A percentile compares a stretch with the other conserved stretches of the same genome.
Conservation (phyloP, 1,140 invertebrate genomes). For the Capitella teleta region DNA sequence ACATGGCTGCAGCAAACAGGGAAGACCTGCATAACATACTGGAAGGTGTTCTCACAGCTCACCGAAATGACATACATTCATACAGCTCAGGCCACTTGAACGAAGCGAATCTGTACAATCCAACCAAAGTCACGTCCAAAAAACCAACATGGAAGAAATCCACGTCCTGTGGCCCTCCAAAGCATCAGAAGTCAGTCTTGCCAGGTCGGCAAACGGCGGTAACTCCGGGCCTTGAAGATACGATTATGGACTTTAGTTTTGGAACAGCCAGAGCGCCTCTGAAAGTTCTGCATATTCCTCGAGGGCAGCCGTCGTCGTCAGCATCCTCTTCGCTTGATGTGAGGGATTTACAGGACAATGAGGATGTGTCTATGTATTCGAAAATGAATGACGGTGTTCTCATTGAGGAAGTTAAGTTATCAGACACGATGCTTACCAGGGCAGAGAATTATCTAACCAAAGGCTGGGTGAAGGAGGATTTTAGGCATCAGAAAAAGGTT, state of each 20-base stretch:
- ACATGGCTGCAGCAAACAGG: too few species aligned
- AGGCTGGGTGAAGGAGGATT: constrained; percentile 4
- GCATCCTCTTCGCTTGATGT: too few species aligned
- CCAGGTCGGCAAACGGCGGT: neutral
- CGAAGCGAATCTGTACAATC: neutral
- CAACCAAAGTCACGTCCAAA: neutral
- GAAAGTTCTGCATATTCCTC: neutral
- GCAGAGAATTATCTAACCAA: neutral
- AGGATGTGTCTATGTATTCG: constrained; percentile 4
- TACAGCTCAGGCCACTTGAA: constrained; percentile 2
- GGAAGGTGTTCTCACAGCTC: neutral
- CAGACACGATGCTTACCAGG: constrained; percentile 22
- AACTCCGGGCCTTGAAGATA: constrained; percentile 5
- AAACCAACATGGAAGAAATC: constrained; percentile 1
- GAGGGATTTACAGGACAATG: neutral
- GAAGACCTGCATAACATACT: constrained; percentile 1
- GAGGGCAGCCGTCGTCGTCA: too few species aligned
- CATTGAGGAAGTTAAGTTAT: constrained; percentile 20
- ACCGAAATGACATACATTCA: constrained; percentile 1
- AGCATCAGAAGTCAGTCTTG: neutral
- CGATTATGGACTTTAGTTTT: constrained; percentile 11
- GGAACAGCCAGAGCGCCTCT: constrained; percentile 12
- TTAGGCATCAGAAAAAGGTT: neutral
- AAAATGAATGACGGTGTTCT: constrained; percentile 17
- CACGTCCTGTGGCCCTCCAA: too few species aligned